Evolutionary conservation across 2,113 vertebrate genomes (phyloP).

Genomic region (Cephalopterus ornatus): DNA sequence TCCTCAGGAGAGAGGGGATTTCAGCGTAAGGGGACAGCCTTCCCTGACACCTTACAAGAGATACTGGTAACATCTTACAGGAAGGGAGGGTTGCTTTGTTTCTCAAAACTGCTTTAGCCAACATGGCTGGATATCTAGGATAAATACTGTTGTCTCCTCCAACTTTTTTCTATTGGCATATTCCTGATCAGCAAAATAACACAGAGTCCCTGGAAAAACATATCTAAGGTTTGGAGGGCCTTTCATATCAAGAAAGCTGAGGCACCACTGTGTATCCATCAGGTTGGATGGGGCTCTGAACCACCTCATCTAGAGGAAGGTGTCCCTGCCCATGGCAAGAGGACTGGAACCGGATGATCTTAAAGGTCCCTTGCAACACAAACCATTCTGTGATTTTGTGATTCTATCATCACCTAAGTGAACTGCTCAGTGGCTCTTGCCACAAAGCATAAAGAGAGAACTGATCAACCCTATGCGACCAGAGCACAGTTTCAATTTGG

Average conservation of each 20-base stretch:
- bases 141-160: not conserved
- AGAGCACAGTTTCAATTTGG: not conserved
- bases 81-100: not conserved
- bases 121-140: not conserved
- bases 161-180: not conserved
- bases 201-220: not conserved
- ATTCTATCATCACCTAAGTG: not conserved
- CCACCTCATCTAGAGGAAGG: not conserved
- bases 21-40: not conserved
- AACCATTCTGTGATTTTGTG: not conserved
- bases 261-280: not conserved
- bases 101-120: not conserved
- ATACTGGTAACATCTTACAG: not conserved
- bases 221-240: not conserved
- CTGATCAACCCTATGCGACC: not conserved
- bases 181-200: not conserved
- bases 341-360: not conserved
- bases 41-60: conserved; percentile 16
- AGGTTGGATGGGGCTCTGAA: not conserved
- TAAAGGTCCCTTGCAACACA: not conserved
- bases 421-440: not conserved
- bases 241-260: not conserved
- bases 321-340: not conserved
- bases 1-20: not conserved
- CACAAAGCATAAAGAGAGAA: not conserved